phyloP scores from a whole-genome alignment of 2,888 invertebrate genomes.

The Acleris cristana region DNA sequence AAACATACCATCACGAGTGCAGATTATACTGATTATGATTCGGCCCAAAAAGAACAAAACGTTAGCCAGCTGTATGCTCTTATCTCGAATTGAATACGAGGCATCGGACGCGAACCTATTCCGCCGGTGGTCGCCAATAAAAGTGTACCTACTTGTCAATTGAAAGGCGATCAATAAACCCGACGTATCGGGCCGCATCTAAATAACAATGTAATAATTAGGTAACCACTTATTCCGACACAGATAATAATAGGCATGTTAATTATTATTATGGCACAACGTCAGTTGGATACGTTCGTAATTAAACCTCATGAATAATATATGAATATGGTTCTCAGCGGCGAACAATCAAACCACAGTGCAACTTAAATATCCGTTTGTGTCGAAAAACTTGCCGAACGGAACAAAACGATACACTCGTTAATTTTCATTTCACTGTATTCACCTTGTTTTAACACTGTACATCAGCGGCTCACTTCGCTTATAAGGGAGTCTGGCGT shows the following conservation, averaged over 20 bases:
- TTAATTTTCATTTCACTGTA: slow-evolving; percentile 62
- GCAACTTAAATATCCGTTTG: slow-evolving; percentile 60
- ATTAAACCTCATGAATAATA: slow-evolving; percentile 68
- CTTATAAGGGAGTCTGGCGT: slow-evolving; percentile 64
- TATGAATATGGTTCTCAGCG: slow-evolving; percentile 58
- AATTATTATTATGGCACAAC: slow-evolving; percentile 52
- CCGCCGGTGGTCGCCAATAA: slow-evolving; percentile 32
- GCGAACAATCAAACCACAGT: slow-evolving; percentile 62
- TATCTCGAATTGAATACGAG: slow-evolving; percentile 37
- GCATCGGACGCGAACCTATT: slow-evolving; percentile 34
- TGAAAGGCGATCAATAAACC: slow-evolving; percentile 56
- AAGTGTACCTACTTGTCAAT: slow-evolving; percentile 35
- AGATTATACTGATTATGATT: slow-evolving; percentile 37
- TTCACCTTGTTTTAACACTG: slow-evolving; percentile 61
- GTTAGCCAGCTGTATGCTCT: slow-evolving; percentile 27
- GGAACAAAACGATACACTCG: slow-evolving; percentile 60
- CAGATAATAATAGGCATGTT: slow-evolving; percentile 64
- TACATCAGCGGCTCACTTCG: slow-evolving; percentile 58
- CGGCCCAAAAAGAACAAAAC: slow-evolving; percentile 27
- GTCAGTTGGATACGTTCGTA: slow-evolving; percentile 60
- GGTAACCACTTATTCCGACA: slow-evolving; percentile 49
- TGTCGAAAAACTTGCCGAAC: slow-evolving; percentile 55
- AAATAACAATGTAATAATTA: slow-evolving; percentile 62
- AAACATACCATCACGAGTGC: slow-evolving; percentile 33
- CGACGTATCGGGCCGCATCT: slow-evolving; percentile 55